Base-by-base conservation (phyloP, 2,888 invertebrate species). In the Synergus japonicus region DNA sequence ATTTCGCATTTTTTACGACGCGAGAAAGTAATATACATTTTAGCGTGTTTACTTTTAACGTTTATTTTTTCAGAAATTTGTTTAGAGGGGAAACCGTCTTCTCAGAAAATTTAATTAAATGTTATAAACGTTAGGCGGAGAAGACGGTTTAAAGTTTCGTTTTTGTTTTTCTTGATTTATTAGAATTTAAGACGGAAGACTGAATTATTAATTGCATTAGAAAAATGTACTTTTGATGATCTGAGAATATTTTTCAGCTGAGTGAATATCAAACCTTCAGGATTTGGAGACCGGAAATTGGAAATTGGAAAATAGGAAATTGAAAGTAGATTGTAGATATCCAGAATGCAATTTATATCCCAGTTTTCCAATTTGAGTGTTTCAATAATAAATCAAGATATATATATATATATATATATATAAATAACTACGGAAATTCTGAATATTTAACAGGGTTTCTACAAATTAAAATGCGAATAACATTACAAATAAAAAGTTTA, bases 21-120 rank as follows among this genome's bases (percentile, higher is more conserved):
- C 7, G 22, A 22, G 4, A 2, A 67, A 22, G 44, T 44, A 69
- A 49, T 69, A 69, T 15, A 46, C 18, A 46, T 44, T 69, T 69
- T 69, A 69, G 46, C n/a, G 29, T 69, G 13, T 69, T 49, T 29
- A 8, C 67, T 69, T 49, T 67, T 64, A 2, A 3, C 29, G 29
- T 29, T 29, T 29, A 29, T 29, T 29, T 29, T 29, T 46, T 44
- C 7, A 46, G 18, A 13, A 44, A 65, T 41, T 41, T 65, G 44
- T 18, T 22, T 67, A 46, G 22, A 46, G 22, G 12, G 22, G 18
- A 67, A 46, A 67, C 46, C 46, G 29, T 67, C 46, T 18, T 22
- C 15, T 67, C 4, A 67, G 46, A 67, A 67, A 67, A 67, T 44
- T 46, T 12, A 44, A 13, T 44, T 67, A 22, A 67, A 67, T 22